Conservation (phyloP, 2,113 vertebrate genomes). For the Scomber japonicus region DNA sequence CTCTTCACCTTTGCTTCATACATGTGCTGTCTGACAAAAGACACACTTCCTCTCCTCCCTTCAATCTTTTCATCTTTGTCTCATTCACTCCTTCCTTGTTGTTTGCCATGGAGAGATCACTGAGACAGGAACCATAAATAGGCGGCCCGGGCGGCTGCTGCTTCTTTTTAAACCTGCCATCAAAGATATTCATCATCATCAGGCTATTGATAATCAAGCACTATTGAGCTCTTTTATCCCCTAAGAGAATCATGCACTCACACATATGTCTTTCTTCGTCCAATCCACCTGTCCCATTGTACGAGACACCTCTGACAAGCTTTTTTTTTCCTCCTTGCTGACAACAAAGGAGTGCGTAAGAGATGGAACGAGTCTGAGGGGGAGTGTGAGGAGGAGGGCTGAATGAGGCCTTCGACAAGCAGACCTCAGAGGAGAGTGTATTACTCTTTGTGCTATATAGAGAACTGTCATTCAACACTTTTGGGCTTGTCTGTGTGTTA, state of each 20-base stretch:
- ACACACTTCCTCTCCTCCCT: constrained; percentile 69
- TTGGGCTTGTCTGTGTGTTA: not conserved
- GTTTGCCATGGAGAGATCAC: constrained; percentile 69
- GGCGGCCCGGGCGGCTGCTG: constrained; percentile 55
- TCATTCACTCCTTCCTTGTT: constrained; percentile 70
- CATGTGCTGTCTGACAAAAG: constrained; percentile 63
- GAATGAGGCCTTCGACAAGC: constrained; percentile 43
- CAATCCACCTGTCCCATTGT: constrained; percentile 80
- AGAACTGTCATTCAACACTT: constrained; percentile 55
- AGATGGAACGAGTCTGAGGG: constrained; percentile 13
- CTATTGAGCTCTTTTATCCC: constrained; percentile 81
- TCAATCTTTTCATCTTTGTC: constrained; percentile 77
- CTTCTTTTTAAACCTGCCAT: constrained; percentile 74
- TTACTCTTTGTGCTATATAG: constrained; percentile 40
- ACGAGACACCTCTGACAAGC: constrained; percentile 60
- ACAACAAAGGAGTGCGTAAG: constrained; percentile 58
- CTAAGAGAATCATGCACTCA: constrained; percentile 55
- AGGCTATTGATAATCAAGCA: constrained; percentile 81
- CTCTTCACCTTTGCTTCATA: constrained; percentile 54
- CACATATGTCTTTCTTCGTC: constrained; percentile 59
- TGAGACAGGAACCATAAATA: constrained; percentile 75
- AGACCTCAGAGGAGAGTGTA: constrained; percentile 50
- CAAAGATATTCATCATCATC: constrained; percentile 76
- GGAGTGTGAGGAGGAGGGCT: constrained; percentile 23
- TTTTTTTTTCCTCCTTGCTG: constrained; percentile 38